Evolutionary conservation across 2,113 vertebrate species (phyloP).

Genomic region (Plecotus auritus): DNA sequence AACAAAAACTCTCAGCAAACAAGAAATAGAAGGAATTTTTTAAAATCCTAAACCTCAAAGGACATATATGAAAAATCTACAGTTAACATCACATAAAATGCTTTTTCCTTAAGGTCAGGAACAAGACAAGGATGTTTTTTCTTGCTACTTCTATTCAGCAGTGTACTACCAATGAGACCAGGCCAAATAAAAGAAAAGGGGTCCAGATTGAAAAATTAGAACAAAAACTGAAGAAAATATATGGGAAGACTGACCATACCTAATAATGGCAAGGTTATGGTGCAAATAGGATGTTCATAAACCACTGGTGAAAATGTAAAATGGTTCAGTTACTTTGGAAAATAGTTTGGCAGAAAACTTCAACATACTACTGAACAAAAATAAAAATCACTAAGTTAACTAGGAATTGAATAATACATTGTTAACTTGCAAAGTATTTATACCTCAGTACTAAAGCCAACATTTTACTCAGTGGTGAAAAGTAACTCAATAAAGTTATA

Average conservation of each 20-base stretch:
- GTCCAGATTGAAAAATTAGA: not conserved
- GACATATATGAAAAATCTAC: not conserved
- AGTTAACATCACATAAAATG: not conserved
- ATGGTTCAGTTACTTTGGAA: not conserved
- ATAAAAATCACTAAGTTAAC: not conserved
- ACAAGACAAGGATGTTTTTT: not conserved
- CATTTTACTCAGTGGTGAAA: slow-evolving; percentile 4
- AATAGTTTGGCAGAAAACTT: not conserved
- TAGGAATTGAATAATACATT: not conserved
- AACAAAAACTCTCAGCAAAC: not conserved
- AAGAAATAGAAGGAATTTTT: not conserved
- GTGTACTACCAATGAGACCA: not conserved
- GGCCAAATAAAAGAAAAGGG: not conserved
- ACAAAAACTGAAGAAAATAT: not conserved
- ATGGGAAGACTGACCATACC: not conserved
- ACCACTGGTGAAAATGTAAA: not conserved
- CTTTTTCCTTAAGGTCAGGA: not conserved
- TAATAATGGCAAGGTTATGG: not conserved
- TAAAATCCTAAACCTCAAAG: not conserved
- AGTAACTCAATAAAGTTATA: slow-evolving; percentile 10
- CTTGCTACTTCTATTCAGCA: not conserved
- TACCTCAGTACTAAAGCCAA: not conserved
- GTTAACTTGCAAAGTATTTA: not conserved
- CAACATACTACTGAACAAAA: not conserved
- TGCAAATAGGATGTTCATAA: not conserved